phyloP scores from a whole-genome alignment of 2,113 vertebrate genomes.

The Bambusicola thoracicus region DNA sequence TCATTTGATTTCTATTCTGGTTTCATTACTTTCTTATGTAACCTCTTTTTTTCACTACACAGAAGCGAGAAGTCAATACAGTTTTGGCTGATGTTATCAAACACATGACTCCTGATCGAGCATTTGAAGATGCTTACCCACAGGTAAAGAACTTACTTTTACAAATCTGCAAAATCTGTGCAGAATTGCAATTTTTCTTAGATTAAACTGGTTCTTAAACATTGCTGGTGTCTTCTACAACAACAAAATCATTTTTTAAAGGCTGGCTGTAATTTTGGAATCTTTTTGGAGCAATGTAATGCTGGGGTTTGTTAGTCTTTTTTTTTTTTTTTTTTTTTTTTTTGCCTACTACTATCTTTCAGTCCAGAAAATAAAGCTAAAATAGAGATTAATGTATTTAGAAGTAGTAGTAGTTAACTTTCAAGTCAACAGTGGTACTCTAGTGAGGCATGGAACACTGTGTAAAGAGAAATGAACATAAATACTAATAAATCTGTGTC shows the following conservation, averaged over 20 bases:
- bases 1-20: background rate
- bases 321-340: too few species aligned
- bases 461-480: background rate
- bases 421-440: background rate
- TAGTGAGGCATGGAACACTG: background rate
- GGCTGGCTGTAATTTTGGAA: background rate
- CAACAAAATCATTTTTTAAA: background rate
- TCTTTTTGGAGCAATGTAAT: background rate
- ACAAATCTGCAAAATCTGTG: background rate
- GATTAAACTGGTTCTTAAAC: background rate
- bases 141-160: constrained; percentile 80
- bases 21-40: background rate
- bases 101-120: constrained; percentile 97
- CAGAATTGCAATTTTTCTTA: background rate
- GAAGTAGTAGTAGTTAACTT: background rate
- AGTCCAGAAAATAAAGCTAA: background rate
- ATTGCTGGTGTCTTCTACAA: background rate
- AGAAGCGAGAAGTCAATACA: constrained; percentile 97
- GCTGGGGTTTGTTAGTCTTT: background rate
- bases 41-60: background rate
- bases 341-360: background rate
- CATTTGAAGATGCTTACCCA: constrained; percentile 94
- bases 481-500: background rate
- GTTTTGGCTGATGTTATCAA: constrained; percentile 96
- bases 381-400: background rate